Conservation (phyloP, 2,888 invertebrate genomes). For the Spatulosminthurus flaviceps region DNA sequence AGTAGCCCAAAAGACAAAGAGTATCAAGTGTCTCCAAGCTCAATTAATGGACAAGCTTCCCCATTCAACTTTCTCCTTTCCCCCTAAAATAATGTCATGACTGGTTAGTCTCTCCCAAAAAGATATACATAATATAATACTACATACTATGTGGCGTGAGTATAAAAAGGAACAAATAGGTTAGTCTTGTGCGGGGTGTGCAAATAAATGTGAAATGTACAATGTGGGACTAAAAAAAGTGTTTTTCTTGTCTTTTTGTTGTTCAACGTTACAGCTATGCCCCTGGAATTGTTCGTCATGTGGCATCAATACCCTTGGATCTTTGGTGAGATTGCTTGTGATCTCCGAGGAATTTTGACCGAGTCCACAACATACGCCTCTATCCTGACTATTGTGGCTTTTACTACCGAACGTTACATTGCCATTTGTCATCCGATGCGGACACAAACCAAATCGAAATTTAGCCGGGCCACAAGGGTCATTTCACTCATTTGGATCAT, state of each 20-base stretch:
- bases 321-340: conserved; percentile 67
- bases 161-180: too few species aligned
- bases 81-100: too few species aligned
- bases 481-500: conserved; percentile 67
- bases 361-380: conserved; percentile 69
- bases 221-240: not conserved
- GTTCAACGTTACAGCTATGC: conserved; percentile 65
- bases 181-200: too few species aligned
- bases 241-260: not conserved
- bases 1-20: conserved; percentile 26
- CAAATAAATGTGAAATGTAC: not conserved
- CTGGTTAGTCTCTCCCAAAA: too few species aligned
- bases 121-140: too few species aligned
- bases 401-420: conserved; percentile 66
- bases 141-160: too few species aligned
- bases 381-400: conserved; percentile 68
- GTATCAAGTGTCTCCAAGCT: conserved; percentile 31
- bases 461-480: conserved; percentile 65
- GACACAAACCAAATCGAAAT: conserved; percentile 64
- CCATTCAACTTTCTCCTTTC: not conserved
- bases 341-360: conserved; percentile 67
- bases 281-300: conserved; percentile 67
- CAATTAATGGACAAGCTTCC: conserved; percentile 24
- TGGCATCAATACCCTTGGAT: conserved; percentile 68
- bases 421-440: conserved; percentile 68